A percentile compares a stretch with the other conserved stretches of the same genome.
Evolutionary conservation across 1,140 invertebrate species (phyloP).

Genomic region (Hyphantria cunea): DNA sequence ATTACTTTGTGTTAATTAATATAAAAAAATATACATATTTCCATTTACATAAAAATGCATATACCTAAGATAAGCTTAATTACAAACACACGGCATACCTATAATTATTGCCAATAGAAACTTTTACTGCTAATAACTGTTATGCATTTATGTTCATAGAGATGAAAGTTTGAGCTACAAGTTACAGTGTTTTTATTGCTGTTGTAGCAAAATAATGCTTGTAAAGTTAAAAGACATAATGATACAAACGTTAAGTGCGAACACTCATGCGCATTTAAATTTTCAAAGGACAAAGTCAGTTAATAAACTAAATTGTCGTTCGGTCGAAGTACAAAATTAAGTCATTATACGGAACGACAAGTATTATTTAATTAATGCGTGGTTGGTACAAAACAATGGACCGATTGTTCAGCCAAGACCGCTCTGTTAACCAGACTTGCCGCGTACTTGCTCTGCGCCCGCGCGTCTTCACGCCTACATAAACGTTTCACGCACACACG

Average conservation of each 20-base stretch:
- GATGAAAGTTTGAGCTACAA: constrained; percentile 18
- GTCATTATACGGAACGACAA: constrained; percentile 45
- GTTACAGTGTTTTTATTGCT: constrained; percentile 29
- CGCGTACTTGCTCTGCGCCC: constrained; percentile 21
- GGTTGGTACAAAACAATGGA: constrained; percentile 47
- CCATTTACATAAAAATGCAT: constrained; percentile 7
- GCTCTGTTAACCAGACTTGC: constrained; percentile 31
- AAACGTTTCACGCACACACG: not conserved
- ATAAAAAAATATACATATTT: not conserved
- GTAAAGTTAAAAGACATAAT: constrained; percentile 18
- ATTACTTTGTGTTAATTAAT: not conserved
- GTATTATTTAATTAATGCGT: constrained; percentile 54
- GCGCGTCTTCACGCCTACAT: constrained; percentile 2
- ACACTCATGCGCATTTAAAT: constrained; percentile 19
- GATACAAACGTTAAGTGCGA: constrained; percentile 17
- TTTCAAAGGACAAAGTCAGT: constrained; percentile 21
- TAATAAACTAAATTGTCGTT: constrained; percentile 22
- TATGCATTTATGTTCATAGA: constrained; percentile 26
- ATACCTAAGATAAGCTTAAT: constrained; percentile 17
- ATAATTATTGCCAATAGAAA: constrained; percentile 32
- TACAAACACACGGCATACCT: constrained; percentile 17
- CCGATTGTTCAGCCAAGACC: constrained; percentile 42
- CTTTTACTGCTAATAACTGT: constrained; percentile 40
- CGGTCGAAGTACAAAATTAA: constrained; percentile 39
- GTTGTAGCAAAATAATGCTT: constrained; percentile 27